Percentiles rank a stretch among this genome's conserved stretches.
These are phyloP conservation scores for Erythrocercus mccallii DNA, from an alignment of 2,113 vertebrate genomes.

Conservation along the genomic window DNA sequence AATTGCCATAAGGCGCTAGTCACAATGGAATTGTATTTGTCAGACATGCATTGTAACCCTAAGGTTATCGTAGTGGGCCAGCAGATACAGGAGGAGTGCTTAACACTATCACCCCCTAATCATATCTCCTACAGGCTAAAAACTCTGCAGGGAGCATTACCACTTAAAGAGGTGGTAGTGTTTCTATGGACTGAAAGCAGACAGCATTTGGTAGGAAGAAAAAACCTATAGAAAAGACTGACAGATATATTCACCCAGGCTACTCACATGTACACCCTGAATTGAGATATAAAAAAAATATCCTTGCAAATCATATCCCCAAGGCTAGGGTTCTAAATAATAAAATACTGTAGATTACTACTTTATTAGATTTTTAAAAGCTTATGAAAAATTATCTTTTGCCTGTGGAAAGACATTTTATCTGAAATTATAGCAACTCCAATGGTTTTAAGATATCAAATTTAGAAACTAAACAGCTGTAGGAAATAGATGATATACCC, in stretches of 20 bases:
- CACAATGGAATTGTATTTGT: constrained; percentile 81
- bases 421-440: constrained; percentile 74
- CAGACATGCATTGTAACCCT: constrained; percentile 82
- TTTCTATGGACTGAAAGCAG: constrained; percentile 43
- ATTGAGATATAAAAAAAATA: constrained; percentile 66
- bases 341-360: constrained; percentile 73
- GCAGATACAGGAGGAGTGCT: constrained; percentile 78
- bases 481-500: constrained; percentile 14
- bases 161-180: constrained; percentile 60
- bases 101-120: constrained; percentile 84
- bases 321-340: constrained; percentile 74
- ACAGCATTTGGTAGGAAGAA: constrained; percentile 10
- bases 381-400: constrained; percentile 78
- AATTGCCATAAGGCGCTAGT: constrained; percentile 74
- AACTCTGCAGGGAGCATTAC: constrained; percentile 71
- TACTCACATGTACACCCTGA: not conserved
- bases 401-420: constrained; percentile 75
- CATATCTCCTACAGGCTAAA: constrained; percentile 76
- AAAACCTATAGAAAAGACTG: constrained; percentile 34
- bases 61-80: constrained; percentile 82
- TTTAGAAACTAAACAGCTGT: constrained; percentile 60
- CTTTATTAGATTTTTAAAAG: constrained; percentile 77
- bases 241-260: constrained; percentile 32
- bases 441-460: constrained; percentile 66
- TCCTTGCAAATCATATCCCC: constrained; percentile 68